Evolutionary conservation across 2,888 invertebrate genomes (phyloP).

Genomic region (Rapana venosa): DNA sequence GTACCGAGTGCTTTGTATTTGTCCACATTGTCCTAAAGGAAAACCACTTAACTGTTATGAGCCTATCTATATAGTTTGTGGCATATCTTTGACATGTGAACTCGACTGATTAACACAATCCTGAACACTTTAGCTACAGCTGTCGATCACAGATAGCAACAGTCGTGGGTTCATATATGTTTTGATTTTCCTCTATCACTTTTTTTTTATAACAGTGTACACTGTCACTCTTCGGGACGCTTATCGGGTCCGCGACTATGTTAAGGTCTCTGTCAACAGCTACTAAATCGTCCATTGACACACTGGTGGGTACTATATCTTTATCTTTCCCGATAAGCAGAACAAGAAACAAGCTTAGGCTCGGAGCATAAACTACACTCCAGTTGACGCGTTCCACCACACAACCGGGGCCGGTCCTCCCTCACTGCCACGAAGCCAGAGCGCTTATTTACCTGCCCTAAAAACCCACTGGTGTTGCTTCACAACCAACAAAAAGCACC

Average conservation of each 20-base stretch:
- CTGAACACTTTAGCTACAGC: too few species aligned
- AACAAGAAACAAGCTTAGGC: not conserved
- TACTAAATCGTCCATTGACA: not conserved
- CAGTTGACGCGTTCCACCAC: not conserved
- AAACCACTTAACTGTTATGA: too few species aligned
- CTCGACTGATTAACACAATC: too few species aligned
- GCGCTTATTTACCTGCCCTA: not conserved
- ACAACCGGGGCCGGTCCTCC: not conserved
- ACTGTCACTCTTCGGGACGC: not conserved
- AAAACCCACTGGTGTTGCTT: not conserved
- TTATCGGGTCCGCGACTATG: not conserved
- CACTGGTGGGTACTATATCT: not conserved
- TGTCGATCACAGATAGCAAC: too few species aligned
- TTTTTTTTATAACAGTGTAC: too few species aligned
- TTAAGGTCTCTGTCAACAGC: not conserved
- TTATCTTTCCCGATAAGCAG: too few species aligned
- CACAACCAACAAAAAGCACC: not conserved
- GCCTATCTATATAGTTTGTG: too few species aligned
- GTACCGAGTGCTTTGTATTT: too few species aligned
- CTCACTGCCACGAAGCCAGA: not conserved
- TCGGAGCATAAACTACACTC: not conserved
- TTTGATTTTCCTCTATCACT: too few species aligned
- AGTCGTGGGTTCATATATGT: too few species aligned
- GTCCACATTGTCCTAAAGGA: too few species aligned
- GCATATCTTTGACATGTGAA: too few species aligned